phyloP scores from a whole-genome alignment of 2,888 invertebrate genomes.

The Eilema griseolum region DNA sequence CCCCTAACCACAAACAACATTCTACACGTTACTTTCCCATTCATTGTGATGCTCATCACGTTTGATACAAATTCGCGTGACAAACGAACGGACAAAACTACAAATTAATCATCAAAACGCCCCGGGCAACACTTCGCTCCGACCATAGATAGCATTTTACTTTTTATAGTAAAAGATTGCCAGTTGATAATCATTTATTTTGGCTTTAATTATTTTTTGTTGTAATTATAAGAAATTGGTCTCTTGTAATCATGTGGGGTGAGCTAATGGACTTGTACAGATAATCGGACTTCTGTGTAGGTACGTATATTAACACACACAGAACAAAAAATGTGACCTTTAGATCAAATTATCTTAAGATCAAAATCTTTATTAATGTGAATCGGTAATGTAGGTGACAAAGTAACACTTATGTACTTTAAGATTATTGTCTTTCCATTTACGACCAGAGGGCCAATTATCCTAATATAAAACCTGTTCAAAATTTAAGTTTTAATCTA shows the following conservation, averaged over 20 bases:
- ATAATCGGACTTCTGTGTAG: background rate
- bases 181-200: constrained; percentile 25
- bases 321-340: no score
- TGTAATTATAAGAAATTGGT: constrained; percentile 20
- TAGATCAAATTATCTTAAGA: no score
- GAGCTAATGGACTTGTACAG: background rate
- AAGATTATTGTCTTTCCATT: no score
- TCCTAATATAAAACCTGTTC: no score
- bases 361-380: no score
- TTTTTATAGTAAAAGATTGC: constrained; percentile 34
- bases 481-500: no score
- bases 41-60: constrained; percentile 41
- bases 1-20: constrained; percentile 16
- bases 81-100: constrained; percentile 31
- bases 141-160: constrained; percentile 20
- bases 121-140: constrained; percentile 25
- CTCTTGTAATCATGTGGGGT: background rate
- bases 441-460: no score
- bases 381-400: no score
- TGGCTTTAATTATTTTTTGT: constrained; percentile 24
- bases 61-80: constrained; percentile 48
- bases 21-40: constrained; percentile 20
- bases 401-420: no score
- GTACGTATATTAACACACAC: background rate
- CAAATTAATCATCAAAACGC: constrained; percentile 34